Conservation (phyloP, 2,113 vertebrate genomes). For the Burhinus bistriatus region DNA sequence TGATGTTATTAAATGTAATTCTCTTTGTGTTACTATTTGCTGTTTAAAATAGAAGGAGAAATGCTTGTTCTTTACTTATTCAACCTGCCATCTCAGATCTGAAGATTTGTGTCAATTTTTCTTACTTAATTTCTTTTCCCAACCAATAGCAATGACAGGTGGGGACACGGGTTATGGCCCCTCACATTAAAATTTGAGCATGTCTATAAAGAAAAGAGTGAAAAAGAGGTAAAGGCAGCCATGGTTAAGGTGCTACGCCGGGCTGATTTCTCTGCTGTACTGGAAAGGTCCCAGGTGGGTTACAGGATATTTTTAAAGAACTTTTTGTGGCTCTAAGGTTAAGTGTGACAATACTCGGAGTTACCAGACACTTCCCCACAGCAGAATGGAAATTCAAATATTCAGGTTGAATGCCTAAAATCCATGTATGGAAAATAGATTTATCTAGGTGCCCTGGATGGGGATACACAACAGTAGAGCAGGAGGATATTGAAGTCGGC, state of each 20-base stretch:
- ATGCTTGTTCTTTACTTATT: not conserved
- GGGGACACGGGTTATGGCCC: not conserved
- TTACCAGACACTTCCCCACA: not conserved
- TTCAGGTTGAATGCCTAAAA: not conserved
- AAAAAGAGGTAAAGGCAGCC: not conserved
- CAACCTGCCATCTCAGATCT: not conserved
- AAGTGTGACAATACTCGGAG: not conserved
- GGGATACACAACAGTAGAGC: not conserved
- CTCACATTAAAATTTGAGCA: not conserved
- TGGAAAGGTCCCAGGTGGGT: not conserved
- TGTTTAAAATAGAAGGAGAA: not conserved
- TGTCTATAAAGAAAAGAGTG: not conserved
- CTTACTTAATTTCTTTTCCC: not conserved
- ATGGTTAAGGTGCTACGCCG: not conserved
- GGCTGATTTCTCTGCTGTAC: not conserved
- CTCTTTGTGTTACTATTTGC: not conserved
- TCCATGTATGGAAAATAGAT: not conserved
- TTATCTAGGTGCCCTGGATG: not conserved
- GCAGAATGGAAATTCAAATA: not conserved
- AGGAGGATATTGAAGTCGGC: not conserved
- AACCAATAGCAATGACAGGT: not conserved
- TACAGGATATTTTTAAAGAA: not conserved
- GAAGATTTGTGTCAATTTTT: not conserved
- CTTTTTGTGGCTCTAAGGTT: not conserved
- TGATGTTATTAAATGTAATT: not conserved